Percentiles rank a stretch among this genome's conserved stretches.
These are phyloP conservation scores for Parus major DNA, from an alignment of 2,113 vertebrate species.

Conservation along the genomic window DNA sequence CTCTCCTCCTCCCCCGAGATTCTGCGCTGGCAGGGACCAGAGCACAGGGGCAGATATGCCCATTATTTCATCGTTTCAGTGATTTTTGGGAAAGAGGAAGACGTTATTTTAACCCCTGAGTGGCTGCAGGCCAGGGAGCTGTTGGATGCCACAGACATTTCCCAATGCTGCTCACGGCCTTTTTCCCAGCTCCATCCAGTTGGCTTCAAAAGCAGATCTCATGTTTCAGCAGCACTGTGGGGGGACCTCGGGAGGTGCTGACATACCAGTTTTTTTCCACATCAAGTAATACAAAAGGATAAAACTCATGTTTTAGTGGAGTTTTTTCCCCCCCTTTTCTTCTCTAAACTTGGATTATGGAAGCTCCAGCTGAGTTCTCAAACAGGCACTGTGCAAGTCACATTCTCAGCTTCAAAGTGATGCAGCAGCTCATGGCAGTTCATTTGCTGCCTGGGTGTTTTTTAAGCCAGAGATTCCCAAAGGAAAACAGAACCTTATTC, in stretches of 20 bases:
- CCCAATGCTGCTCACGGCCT: not conserved
- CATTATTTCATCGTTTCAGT: not conserved
- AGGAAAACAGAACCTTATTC: not conserved
- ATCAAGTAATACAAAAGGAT: not conserved
- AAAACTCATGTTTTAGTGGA: not conserved
- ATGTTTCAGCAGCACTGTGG: not conserved
- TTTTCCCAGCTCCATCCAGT: not conserved
- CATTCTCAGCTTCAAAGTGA: not conserved
- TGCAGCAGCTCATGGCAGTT: not conserved
- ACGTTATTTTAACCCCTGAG: not conserved
- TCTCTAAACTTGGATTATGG: not conserved
- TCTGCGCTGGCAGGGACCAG: not conserved
- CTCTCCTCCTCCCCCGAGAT: not conserved
- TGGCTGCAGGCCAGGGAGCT: not conserved
- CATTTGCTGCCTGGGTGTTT: not conserved
- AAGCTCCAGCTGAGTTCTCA: not conserved
- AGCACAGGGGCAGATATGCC: not conserved
- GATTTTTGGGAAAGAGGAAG: not conserved
- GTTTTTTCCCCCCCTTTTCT: accelerated
- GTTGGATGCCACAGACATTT: not conserved
- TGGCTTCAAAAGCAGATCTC: not conserved
- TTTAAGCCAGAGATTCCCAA: not conserved
- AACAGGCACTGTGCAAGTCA: not conserved
- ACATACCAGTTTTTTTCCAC: not conserved
- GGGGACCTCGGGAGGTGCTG: not conserved